These are phyloP conservation scores for Sylvilagus bachmani DNA, from an alignment of 2,113 vertebrate genomes.

Conservation along the genomic window DNA sequence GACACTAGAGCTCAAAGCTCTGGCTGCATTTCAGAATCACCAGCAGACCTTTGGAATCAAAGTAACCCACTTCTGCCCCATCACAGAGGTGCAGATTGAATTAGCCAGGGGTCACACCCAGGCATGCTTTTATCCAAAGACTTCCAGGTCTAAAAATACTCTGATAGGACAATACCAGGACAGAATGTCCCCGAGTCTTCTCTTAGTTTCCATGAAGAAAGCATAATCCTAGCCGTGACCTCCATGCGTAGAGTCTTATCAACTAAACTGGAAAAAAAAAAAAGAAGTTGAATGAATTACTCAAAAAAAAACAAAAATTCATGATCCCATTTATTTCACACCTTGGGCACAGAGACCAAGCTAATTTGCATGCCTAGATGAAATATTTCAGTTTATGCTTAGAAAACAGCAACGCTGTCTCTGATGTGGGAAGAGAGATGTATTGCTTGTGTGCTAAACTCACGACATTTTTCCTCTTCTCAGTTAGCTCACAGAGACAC, in stretches of 20 bases:
- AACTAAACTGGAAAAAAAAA: not conserved
- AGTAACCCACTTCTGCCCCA: not conserved
- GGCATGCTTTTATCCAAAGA: not conserved
- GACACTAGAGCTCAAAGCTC: not conserved
- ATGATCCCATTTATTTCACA: constrained; percentile 28
- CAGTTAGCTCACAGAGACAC: not conserved
- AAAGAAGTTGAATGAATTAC: not conserved
- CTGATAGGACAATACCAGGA: not conserved
- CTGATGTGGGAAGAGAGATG: not conserved
- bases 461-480: constrained; percentile 43
- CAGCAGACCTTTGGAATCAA: not conserved
- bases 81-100: not conserved
- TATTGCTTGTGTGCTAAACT: not conserved
- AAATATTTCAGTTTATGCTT: constrained; percentile 14
- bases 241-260: not conserved
- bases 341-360: constrained; percentile 13
- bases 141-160: not conserved
- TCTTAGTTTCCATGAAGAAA: not conserved
- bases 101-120: not conserved
- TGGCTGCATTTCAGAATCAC: not conserved
- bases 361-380: constrained; percentile 46
- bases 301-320: not conserved
- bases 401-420: constrained; percentile 55
- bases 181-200: too few relatives aligned
- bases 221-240: not conserved